Evolutionary conservation across 2,113 vertebrate genomes (phyloP), one percentile per base, ranked within the genome.

Genomic region (Coreoperca whiteheadi): DNA sequence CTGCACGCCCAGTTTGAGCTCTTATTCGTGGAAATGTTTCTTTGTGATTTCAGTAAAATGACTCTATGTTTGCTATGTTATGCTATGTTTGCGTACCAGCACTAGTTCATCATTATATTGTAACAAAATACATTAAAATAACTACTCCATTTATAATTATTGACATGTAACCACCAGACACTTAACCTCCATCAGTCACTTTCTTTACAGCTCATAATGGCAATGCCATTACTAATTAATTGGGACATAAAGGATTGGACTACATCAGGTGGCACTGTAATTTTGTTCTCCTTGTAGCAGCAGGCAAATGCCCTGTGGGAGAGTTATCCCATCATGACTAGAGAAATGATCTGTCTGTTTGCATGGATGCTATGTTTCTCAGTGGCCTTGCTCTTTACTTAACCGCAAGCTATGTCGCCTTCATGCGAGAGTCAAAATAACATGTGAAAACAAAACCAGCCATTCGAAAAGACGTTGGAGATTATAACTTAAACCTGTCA

Each of bases 141-240:
- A 21, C 32, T 41, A 21, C 32, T 37, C 51, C 8, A 66, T 71
- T n/a, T 54, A 39, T 54, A 32, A 32, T 6, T 46, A 74, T 14
- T 86, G 63, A 74, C 53, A 69, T 64, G n/a, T 56, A 59, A 70
- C 56, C 39, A 74, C 66, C 75, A 60, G 30, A 76, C 53, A 71
- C 68, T 82, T 81, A 81, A 72, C 79, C 80, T 75, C 64, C 30
- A 76, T 87, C 87, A 74, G 73, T 76, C 83, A 81, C 53, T 41
- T 71, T 71, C 20, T 51, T n/a, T 59, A 34, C 0, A 0, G 23
- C 66, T 70, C 57, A 75, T 70, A 57, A 80, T 77, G 10, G 28
- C 51, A 77, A 30, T 77, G 56, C 51, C 77, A 81, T 86, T 72
- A 81, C 57, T 85, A 87, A 89, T 90, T 89, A 72, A 88, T 87